Conservation (phyloP, 2,888 invertebrate genomes). For the Cerastis leucographa region DNA sequence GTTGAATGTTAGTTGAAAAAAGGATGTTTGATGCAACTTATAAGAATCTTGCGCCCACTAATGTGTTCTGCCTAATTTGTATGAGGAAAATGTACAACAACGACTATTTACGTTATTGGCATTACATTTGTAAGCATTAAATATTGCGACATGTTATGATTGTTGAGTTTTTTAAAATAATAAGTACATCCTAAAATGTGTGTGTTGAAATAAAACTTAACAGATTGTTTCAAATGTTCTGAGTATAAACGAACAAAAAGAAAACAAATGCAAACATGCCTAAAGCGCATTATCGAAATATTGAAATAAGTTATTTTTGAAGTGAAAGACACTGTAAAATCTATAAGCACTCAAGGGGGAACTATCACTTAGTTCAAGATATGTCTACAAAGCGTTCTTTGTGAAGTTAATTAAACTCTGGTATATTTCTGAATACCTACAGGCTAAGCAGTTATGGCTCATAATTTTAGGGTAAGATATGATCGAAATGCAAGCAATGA, state of each 20-base stretch:
- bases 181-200: constrained; percentile 4
- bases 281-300: not conserved
- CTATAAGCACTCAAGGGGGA: no score
- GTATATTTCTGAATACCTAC: not conserved
- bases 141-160: constrained; percentile 37
- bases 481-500: constrained; percentile 10
- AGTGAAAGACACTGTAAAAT: not conserved
- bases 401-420: not conserved
- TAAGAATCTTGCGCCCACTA: not conserved
- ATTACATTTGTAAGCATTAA: constrained; percentile 37
- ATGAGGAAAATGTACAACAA: constrained; percentile 15
- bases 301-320: not conserved
- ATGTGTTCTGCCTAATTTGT: not conserved
- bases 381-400: not conserved
- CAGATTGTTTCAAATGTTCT: constrained; percentile 8
- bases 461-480: not conserved
- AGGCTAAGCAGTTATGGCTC: constrained; percentile 1
- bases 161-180: constrained; percentile 43
- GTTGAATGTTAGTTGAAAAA: not conserved
- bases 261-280: not conserved
- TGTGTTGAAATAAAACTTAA: constrained; percentile 42
- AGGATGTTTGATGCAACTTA: not conserved
- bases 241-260: not conserved
- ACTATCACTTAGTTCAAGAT: not conserved
- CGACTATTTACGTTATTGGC: constrained; percentile 17